These are phyloP conservation scores for Oegoconia quadripuncta DNA, from an alignment of 2,888 invertebrate species.

Conservation along the genomic window DNA sequence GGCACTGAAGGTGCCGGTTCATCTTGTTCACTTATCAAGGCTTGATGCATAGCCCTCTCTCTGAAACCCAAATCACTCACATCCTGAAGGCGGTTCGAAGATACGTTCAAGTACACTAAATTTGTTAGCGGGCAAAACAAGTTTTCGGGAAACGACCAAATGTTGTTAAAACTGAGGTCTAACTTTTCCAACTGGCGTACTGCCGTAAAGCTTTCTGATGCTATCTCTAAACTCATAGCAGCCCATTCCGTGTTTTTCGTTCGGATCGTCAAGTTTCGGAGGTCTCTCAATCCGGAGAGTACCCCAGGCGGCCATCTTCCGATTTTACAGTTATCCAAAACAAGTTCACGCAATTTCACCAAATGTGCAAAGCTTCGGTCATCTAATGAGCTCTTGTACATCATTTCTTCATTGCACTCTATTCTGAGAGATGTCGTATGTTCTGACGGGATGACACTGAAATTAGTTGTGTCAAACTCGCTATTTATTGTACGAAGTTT, in stretches of 20 bases:
- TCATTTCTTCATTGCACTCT: slow-evolving; percentile 88
- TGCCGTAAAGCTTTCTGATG: slow-evolving; percentile 86
- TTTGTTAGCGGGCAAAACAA: slow-evolving; percentile 91
- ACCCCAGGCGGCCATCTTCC: slow-evolving; percentile 89
- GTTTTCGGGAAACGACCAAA: slow-evolving; percentile 92
- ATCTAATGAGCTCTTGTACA: slow-evolving; percentile 88
- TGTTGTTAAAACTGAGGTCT: slow-evolving; percentile 92
- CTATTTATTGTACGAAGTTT: slow-evolving; percentile 91
- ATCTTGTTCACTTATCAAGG: slow-evolving; percentile 81
- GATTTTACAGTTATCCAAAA: slow-evolving; percentile 92
- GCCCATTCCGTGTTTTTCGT: slow-evolving; percentile 93
- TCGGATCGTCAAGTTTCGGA: slow-evolving; percentile 90
- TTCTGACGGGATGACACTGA: slow-evolving; percentile 91
- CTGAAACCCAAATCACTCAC: slow-evolving; percentile 91
- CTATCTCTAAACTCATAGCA: slow-evolving; percentile 89
- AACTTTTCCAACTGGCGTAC: slow-evolving; percentile 89
- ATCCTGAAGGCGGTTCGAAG: slow-evolving; percentile 92
- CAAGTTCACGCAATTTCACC: slow-evolving; percentile 87
- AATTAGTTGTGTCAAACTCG: slow-evolving; percentile 92
- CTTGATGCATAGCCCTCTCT: slow-evolving; percentile 83
- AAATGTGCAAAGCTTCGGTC: slow-evolving; percentile 89
- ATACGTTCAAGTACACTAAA: slow-evolving; percentile 89
- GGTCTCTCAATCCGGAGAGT: slow-evolving; percentile 87
- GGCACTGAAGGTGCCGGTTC: slow-evolving; percentile 58
- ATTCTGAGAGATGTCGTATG: slow-evolving; percentile 89